Percentiles rank a stretch among this genome's conserved stretches.
phyloP scores from a whole-genome alignment of 2,888 invertebrate genomes.

The Crossocerus cetratus region DNA sequence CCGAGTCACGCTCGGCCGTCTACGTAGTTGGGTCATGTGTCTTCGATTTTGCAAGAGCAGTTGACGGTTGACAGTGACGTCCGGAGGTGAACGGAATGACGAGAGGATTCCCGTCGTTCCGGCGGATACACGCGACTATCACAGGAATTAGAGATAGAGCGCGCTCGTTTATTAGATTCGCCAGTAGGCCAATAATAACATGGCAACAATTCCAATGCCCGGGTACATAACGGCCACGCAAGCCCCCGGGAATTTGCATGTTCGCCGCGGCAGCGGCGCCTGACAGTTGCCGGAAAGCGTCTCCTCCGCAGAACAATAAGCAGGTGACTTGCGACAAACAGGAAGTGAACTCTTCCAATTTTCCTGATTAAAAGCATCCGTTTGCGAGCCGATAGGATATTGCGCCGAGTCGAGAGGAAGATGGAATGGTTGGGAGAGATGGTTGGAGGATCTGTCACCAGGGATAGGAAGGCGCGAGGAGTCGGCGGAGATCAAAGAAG shows the following conservation, averaged over 20 bases:
- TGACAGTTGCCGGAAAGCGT: conserved; percentile 47
- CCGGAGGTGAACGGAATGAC: conserved; percentile 24
- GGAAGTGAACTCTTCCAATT: conserved; percentile 23
- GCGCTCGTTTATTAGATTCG: conserved; percentile 73
- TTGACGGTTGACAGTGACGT: background rate
- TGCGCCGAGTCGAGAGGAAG: conserved; percentile 24
- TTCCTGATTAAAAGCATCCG: conserved; percentile 31
- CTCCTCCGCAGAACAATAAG: conserved; percentile 18
- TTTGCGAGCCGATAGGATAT: conserved; percentile 11
- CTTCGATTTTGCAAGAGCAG: conserved; percentile 15
- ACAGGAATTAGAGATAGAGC: conserved; percentile 68
- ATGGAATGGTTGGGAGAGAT: conserved; percentile 10
- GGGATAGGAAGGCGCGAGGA: conserved; percentile 54
- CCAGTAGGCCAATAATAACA: conserved; percentile 61
- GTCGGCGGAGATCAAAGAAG: conserved; percentile 74
- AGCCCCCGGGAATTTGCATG: conserved; percentile 14
- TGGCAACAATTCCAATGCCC: conserved; percentile 53
- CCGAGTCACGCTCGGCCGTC: no score
- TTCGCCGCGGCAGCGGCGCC: conserved; percentile 45
- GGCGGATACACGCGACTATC: conserved; percentile 70
- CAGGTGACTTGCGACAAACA: background rate
- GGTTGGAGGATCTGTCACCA: conserved; percentile 61
- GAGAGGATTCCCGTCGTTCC: conserved; percentile 65
- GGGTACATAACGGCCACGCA: conserved; percentile 41
- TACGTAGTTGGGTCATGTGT: no score